A percentile compares a stretch with the other conserved stretches of the same genome.
phyloP scores from a whole-genome alignment of 2,888 invertebrate species.

The Anthophora plumipes region DNA sequence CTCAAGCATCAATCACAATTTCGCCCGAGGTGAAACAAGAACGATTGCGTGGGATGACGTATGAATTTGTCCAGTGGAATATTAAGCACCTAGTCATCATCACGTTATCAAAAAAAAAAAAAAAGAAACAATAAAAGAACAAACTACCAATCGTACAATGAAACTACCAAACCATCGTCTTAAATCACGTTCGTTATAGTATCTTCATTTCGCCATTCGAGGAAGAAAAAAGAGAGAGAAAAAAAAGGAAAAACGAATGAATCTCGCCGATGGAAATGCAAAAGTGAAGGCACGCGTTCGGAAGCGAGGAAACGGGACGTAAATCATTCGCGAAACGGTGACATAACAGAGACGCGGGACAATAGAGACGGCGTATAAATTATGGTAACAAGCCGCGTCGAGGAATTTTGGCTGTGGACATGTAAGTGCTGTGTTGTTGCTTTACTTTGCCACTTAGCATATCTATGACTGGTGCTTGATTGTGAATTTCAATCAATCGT shows the following conservation, averaged over 20 bases:
- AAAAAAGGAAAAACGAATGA: not conserved
- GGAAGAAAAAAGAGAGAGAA: no score
- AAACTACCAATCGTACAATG: no score
- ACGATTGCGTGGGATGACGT: constrained; percentile 9
- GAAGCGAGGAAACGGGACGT: not conserved
- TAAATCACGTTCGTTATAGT: no score
- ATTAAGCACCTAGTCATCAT: not conserved
- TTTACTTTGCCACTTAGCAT: constrained; percentile 28
- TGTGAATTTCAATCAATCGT: constrained; percentile 24
- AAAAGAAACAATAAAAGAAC: not conserved
- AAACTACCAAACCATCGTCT: no score
- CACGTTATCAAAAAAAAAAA: not conserved
- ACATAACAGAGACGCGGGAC: constrained; percentile 28
- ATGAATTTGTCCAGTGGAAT: constrained; percentile 16
- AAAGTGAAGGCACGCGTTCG: not conserved
- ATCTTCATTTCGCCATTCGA: not conserved
- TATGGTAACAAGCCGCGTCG: constrained; percentile 25
- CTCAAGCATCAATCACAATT: not conserved
- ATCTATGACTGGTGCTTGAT: not conserved
- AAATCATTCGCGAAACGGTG: constrained; percentile 15
- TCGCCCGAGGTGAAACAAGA: not conserved
- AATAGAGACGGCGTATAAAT: constrained; percentile 30
- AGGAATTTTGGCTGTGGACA: constrained; percentile 26
- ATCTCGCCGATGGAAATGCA: not conserved
- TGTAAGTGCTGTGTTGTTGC: constrained; percentile 39